Evolutionary conservation across 2,113 vertebrate species (phyloP), one percentile per base, ranked within the genome.

Genomic region (Pelobates fuscus): DNA sequence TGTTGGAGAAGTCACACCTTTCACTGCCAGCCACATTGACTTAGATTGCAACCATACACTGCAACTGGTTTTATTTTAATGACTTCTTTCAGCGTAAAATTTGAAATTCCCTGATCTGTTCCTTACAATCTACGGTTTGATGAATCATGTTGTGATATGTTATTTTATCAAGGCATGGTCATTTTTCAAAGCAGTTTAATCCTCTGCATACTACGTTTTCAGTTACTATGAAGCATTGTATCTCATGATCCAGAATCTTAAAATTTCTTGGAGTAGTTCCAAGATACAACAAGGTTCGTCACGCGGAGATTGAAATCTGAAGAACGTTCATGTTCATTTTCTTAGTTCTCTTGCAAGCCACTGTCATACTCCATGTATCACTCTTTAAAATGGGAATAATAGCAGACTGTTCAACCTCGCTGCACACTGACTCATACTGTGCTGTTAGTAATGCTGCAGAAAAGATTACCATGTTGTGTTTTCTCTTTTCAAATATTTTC

Each of bases 361-460:
- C 29, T 66, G 71, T 44, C 61, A 57, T 73, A 65, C 61, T 27
- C 64, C 61, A 74, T 74, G 71, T 64, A 64, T 63, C 62, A 55
- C 61, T 73, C 61, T 65, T 74, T 66, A 74, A 72, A 71, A 72
- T 63, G 27, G 61, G 62, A 49, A 74, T 74, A 65, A 65, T 74
- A 74, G 63, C 71, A 74, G 61, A 32, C 46, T 74, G 71, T 74
- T 74, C 61, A 6, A 44, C 49, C 41, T 32, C 20, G 21, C 52
- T 57, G 71, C 44, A 8, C 61, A 57, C 15, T 73, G 71, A 74
- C n/a, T 58, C 71, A 27, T 54, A 52, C 49, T 5, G 59, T 30
- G 44, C 26, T n/a, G 27, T 64, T 65, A 26, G 46, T 23, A 32
- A 57, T 43, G 20, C 37, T 54, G 41, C 37, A 32, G 30, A 73